Conservation (phyloP, 2,888 invertebrate species). For the Hyposoter dolosus region DNA sequence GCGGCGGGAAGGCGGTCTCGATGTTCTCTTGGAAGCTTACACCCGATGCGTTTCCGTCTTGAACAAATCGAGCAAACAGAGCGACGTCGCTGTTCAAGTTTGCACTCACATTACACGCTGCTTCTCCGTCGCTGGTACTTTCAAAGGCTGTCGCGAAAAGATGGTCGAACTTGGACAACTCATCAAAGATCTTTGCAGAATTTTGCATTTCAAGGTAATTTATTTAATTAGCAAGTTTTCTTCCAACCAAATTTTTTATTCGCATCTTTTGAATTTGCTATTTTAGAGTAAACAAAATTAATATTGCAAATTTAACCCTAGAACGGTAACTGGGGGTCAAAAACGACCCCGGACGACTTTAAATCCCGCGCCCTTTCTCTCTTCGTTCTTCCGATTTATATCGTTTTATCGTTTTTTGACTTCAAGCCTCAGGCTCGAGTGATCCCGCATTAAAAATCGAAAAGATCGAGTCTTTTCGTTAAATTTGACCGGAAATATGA, state of each 20-base stretch:
- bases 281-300: too few species aligned
- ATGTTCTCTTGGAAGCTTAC: conserved; percentile 95
- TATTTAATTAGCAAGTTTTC: conserved; percentile 22
- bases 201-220: conserved; percentile 93
- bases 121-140: conserved; percentile 97
- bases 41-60: conserved; percentile 97
- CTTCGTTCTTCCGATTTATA: too few species aligned
- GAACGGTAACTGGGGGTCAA: too few species aligned
- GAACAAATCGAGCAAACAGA: conserved; percentile 90
- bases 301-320: too few species aligned
- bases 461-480: too few species aligned
- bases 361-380: too few species aligned
- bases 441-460: too few species aligned
- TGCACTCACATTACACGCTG: conserved; percentile 96
- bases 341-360: too few species aligned
- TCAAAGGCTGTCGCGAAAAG: conserved; percentile 94
- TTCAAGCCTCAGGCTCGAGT: too few species aligned
- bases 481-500: too few species aligned
- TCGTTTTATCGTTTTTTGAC: too few species aligned
- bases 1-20: conserved; percentile 96
- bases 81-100: conserved; percentile 94
- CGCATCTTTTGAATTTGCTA: not conserved
- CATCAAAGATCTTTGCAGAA: conserved; percentile 93
- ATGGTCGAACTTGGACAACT: conserved; percentile 95
- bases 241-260: not conserved